phyloP scores from a whole-genome alignment of 2,113 vertebrate species.

The Phrynocephalus versicolor region DNA sequence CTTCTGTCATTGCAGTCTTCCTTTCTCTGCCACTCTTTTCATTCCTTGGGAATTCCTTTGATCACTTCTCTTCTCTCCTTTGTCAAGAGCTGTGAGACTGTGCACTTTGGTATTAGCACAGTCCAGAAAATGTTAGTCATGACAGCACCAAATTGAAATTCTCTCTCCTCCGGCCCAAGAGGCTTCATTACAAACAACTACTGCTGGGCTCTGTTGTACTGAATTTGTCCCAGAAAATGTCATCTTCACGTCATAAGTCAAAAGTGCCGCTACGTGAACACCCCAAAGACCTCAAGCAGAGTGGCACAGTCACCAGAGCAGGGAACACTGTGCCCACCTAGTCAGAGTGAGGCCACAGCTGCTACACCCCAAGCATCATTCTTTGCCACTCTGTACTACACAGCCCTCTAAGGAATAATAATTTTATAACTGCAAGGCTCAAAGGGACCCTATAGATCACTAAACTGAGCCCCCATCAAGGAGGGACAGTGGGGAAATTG shows the following conservation, averaged over 20 bases:
- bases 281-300: neutral
- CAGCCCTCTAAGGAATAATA: too few species aligned
- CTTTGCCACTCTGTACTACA: neutral
- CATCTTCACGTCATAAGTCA: neutral
- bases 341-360: neutral
- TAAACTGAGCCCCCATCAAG: too few species aligned
- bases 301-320: neutral
- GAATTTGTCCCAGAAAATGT: constrained; percentile 23
- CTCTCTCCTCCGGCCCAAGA: too few species aligned
- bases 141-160: neutral
- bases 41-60: neutral
- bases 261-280: neutral
- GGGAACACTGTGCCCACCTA: neutral
- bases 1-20: constrained; percentile 47
- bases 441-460: too few species aligned
- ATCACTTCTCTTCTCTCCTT: neutral
- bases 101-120: neutral
- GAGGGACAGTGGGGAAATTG: too few species aligned
- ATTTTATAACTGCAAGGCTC: too few species aligned
- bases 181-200: neutral
- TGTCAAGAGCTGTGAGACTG: neutral
- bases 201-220: neutral
- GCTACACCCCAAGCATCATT: neutral
- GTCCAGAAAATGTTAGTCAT: neutral
- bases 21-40: neutral